Conservation (phyloP, 2,888 invertebrate species). For the Lasioglossum villosulum region DNA sequence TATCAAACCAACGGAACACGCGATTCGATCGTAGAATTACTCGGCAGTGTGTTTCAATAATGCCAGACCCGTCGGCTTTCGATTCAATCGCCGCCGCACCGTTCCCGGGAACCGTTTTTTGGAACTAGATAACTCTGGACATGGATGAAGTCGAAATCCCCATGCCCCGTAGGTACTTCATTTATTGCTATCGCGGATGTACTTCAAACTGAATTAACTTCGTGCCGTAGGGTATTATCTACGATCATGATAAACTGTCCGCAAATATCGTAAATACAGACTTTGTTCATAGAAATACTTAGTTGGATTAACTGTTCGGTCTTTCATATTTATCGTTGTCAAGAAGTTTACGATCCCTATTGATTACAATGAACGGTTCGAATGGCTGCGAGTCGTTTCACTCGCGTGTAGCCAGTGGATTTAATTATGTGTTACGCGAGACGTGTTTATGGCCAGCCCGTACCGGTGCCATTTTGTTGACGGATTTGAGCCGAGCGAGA, state of each 20-base stretch:
- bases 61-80: neutral
- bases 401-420: neutral
- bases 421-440: slow-evolving; percentile 4
- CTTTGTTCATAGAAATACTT: neutral
- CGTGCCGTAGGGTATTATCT: neutral
- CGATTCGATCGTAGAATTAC: slow-evolving; percentile 51
- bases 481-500: neutral
- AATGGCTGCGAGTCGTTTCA: neutral
- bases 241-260: neutral
- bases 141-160: too few relatives aligned
- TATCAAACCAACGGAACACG: slow-evolving; percentile 50
- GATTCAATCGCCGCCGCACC: neutral
- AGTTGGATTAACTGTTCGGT: neutral
- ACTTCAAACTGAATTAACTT: neutral
- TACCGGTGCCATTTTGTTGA: slow-evolving; percentile 5
- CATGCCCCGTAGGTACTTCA: neutral
- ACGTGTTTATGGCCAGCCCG: neutral
- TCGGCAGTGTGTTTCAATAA: neutral
- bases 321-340: neutral
- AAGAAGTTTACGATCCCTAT: neutral
- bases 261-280: neutral
- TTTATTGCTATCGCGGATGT: neutral
- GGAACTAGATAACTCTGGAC: neutral
- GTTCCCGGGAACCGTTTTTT: neutral
- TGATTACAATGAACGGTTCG: slow-evolving; percentile 6